These are phyloP conservation scores for Rhamnusium bicolor DNA, from an alignment of 2,888 invertebrate species.

Conservation along the genomic window DNA sequence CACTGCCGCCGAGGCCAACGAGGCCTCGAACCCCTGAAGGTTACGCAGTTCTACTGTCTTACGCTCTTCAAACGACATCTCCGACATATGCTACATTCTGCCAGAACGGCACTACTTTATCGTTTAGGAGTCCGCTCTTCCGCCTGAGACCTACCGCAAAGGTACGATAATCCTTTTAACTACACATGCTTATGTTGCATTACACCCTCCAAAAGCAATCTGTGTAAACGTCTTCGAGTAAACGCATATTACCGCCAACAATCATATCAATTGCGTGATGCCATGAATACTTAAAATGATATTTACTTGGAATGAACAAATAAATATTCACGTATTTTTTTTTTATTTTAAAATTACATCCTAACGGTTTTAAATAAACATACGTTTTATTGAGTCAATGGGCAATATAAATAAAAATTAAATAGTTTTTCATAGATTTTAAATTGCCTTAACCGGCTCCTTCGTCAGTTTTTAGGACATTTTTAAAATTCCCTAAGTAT, in stretches of 20 bases:
- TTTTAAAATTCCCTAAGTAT: no score
- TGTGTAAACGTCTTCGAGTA: background rate
- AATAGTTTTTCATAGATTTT: no score
- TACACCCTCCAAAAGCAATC: background rate
- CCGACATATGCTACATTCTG: background rate
- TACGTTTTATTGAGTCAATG: no score
- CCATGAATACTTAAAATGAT: background rate
- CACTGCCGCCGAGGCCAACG: conserved; percentile 26
- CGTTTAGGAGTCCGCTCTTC: background rate
- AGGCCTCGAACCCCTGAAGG: conserved; percentile 17
- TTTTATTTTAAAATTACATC: no score
- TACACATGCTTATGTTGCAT: background rate
- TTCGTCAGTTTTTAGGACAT: background rate
- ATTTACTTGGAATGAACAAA: no score
- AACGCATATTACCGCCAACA: background rate
- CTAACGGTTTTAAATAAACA: no score
- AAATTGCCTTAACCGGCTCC: background rate
- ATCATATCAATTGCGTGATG: background rate
- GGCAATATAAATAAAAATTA: no score
- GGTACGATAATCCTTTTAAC: conserved; percentile 20
- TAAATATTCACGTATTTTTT: no score
- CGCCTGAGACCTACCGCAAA: conserved; percentile 24
- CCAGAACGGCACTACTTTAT: background rate
- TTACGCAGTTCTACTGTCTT: conserved; percentile 10
- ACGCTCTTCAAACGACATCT: conserved; percentile 4